These are phyloP conservation scores for Scelioninae gen. 1 DNA, from an alignment of 2,888 invertebrate genomes.

Conservation along the genomic window DNA sequence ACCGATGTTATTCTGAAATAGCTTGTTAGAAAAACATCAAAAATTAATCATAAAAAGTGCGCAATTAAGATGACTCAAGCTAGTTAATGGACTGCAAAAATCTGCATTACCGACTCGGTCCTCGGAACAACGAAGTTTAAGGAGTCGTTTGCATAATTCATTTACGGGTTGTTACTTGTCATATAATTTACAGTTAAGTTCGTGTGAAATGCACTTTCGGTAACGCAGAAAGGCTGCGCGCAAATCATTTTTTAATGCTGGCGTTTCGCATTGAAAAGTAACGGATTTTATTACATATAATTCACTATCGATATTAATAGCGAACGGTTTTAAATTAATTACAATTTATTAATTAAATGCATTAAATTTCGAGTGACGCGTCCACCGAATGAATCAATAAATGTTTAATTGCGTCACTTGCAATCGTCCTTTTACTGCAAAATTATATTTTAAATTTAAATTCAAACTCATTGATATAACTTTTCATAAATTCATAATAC, in stretches of 20 bases:
- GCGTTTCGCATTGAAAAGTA: constrained; percentile 35
- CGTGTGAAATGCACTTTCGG: constrained; percentile 38
- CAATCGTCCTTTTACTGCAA: constrained; percentile 29
- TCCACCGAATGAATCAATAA: constrained; percentile 34
- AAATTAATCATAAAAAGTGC: constrained; percentile 15
- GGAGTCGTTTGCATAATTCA: constrained; percentile 55
- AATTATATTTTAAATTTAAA: constrained; percentile 54
- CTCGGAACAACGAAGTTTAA: constrained; percentile 30
- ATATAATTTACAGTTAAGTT: constrained; percentile 59
- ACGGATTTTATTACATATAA: constrained; percentile 51
- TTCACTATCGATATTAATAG: constrained; percentile 42
- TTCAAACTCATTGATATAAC: constrained; percentile 12
- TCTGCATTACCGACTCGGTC: constrained; percentile 37
- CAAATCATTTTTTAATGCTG: constrained; percentile 59
- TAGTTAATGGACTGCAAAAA: constrained; percentile 43
- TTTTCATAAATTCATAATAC: constrained; percentile 24
- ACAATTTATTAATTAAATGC: constrained; percentile 53
- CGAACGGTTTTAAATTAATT: constrained; percentile 40
- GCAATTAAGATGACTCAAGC: constrained; percentile 4
- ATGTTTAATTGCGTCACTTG: constrained; percentile 49
- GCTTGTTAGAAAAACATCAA: neutral
- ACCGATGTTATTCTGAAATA: no score
- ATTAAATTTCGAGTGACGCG: constrained; percentile 31
- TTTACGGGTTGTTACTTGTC: constrained; percentile 50
- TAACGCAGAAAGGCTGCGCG: constrained; percentile 29